Evolutionary conservation across 2,113 vertebrate genomes (phyloP).

Genomic region (Nannobrachium achirus): DNA sequence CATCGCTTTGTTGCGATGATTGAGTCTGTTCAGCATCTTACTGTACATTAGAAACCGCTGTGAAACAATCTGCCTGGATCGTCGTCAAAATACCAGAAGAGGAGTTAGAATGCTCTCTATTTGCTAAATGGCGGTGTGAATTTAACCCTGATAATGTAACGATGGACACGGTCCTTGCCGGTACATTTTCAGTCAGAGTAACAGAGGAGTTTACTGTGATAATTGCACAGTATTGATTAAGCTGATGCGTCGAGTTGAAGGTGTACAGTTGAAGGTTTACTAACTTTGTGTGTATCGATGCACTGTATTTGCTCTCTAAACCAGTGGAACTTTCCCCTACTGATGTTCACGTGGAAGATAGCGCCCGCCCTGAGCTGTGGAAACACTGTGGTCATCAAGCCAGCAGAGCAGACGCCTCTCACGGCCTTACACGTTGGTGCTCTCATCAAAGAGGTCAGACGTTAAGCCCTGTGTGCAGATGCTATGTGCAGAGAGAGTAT

Average conservation of each 20-base stretch:
- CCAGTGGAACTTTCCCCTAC: conserved; percentile 96
- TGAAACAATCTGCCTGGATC: too few relatives aligned
- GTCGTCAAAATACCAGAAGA: too few relatives aligned
- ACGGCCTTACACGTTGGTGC: conserved; percentile 89
- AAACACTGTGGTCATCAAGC: conserved; percentile 93
- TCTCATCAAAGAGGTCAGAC: conserved; percentile 91
- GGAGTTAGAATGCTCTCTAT: background rate
- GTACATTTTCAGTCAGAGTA: too few relatives aligned
- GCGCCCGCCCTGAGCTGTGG: conserved; percentile 92
- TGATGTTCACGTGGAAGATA: conserved; percentile 95
- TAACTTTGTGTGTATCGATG: background rate
- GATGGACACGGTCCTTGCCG: too few relatives aligned
- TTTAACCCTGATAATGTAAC: too few relatives aligned
- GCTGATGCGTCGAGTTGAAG: too few relatives aligned
- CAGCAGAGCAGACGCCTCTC: conserved; percentile 93
- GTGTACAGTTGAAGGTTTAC: too few relatives aligned
- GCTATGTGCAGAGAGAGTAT: conserved; percentile 5
- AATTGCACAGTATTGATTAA: too few relatives aligned
- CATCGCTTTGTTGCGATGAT: background rate
- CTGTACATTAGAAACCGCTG: too few relatives aligned
- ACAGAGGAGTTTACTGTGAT: background rate
- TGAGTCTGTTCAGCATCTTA: background rate
- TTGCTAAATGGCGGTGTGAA: too few relatives aligned
- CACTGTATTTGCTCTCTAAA: conserved; percentile 6
- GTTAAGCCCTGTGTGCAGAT: background rate